Evolutionary conservation across 2,888 invertebrate species (phyloP), one percentile per base, ranked within the genome.

Genomic region (Drosophila planitibia): DNA sequence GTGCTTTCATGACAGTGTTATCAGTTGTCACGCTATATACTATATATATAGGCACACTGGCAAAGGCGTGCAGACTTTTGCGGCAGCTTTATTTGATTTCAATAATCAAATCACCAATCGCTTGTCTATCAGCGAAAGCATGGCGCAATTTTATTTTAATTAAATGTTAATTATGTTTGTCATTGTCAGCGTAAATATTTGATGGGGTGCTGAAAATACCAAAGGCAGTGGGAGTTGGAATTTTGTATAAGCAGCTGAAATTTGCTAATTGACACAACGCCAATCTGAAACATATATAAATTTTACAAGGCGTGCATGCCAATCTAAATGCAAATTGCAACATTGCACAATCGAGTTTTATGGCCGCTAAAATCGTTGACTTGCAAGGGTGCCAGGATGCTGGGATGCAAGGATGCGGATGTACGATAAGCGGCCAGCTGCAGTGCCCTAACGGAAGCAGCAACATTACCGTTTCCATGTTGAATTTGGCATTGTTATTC

Each of bases 131-230:
- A 68, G 62, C 37, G 28, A 80, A 74, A 55, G 69, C 76, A 49
- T 67, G 73, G 89, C 79, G 78, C 83, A 65, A 80, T 87, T 89
- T 85, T 83, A 83, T 82, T 90, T 86, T 89, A 88, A 88, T 88
- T 88, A 88, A 88, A 86, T 89, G 81, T 84, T 88, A 90, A 88
- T 88, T 90, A 84, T 88, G 82, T 88, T 88, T 88, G 81, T 79
- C 73, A 70, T 74, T 75, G 72, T 47, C 70, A 63, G 71, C 62
- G 79, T 72, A 79, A 90, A 87, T 87, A 90, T 83, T 87, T 88
- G 72, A 70, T 39, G 53, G 67, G 58, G 51, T 52, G 64, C 53
- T 30, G 52, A 66, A 55, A 35, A 61, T 37, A 51, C 51, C 25
- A 55, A 60, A 47, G 16, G 52, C 55, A n/a, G 28, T 30, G 30